Base-by-base conservation (phyloP, 2,113 vertebrate species). In the Perca fluviatilis region DNA sequence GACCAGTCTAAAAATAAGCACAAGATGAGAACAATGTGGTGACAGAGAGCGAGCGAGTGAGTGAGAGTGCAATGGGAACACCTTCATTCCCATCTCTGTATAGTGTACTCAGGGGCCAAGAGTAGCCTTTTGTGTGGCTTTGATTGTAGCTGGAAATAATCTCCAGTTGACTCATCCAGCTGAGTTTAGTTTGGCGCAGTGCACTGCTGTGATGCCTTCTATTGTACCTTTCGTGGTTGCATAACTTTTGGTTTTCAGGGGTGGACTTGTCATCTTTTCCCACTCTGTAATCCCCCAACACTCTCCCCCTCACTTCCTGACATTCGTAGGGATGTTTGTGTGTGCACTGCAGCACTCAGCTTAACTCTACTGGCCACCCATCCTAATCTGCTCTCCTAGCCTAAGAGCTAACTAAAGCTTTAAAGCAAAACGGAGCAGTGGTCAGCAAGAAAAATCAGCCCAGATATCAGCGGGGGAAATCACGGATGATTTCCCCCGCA, bases 311-410 rank as follows among this genome's bases (percentile, higher is more conserved):
- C 51, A 12, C 62, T 88, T 76, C 54, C 84, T 86, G 92, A 81
- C 70, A 72, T 91, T 91, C 82, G 67, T 25, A 23, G 58, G 6
- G 46, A 54, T 87, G 82, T 91, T 84, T 71, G 61, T 66, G 73
- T 79, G 84, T 73, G 80, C 76, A 76, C 67, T 36, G 77, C 73
- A 79, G 70, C 14, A 4, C 82, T 87, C 47, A 30, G 81, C 83
- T 91, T 86, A 88, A 85, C 83, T 86, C 82, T 23, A 72, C 75
- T 1, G 80, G 65, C 88, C 87, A 77, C 78, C 72, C 80, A 53
- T 74, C 79, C 85, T 88, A 87, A 93, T 91, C 90, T 21, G 72
- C 89, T 87, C 85, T 82, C 58, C 46, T 78, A 86, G 85, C 77
- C 47, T 50, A 77, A 85, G 79, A 53, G 5, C 62, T 83, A 89